Conservation (phyloP, 2,888 invertebrate species). For the Mythimna albipuncta region DNA sequence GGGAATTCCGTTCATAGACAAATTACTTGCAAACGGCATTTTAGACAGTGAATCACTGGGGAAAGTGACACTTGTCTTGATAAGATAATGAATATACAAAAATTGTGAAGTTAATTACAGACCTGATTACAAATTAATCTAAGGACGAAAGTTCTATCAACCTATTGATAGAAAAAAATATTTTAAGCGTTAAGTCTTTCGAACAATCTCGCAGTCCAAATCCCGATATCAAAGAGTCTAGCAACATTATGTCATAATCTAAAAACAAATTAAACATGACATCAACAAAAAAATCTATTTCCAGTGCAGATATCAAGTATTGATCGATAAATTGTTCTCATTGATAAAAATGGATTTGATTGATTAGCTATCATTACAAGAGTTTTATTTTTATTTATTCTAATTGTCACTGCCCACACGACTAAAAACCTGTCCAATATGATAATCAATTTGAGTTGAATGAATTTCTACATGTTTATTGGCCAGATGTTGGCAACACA, state of each 20-base stretch:
- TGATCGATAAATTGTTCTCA: slow-evolving; percentile 55
- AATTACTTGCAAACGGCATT: slow-evolving; percentile 25
- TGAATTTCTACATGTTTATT: slow-evolving; percentile 66
- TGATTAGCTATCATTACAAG: slow-evolving; percentile 56
- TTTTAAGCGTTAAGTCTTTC: too few relatives aligned
- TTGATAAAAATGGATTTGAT: slow-evolving; percentile 64
- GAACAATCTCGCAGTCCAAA: too few relatives aligned
- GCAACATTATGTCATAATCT: slow-evolving; percentile 20
- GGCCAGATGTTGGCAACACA: slow-evolving; percentile 68
- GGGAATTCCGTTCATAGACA: slow-evolving; percentile 21
- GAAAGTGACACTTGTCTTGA: slow-evolving; percentile 43
- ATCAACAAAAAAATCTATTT: slow-evolving; percentile 41
- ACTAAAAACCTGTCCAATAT: slow-evolving; percentile 72
- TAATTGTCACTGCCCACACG: slow-evolving; percentile 70
- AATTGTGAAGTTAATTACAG: slow-evolving; percentile 15
- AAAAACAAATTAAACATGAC: slow-evolving; percentile 33
- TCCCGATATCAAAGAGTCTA: too few relatives aligned
- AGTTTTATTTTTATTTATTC: slow-evolving; percentile 51
- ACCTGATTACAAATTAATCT: slow-evolving; percentile 2
- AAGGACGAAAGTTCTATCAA: too few relatives aligned
- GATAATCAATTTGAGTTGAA: slow-evolving; percentile 73
- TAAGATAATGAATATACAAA: slow-evolving; percentile 21
- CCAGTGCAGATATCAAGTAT: slow-evolving; percentile 42
- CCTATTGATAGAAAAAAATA: too few relatives aligned
- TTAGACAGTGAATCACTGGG: slow-evolving; percentile 28